A percentile compares a stretch with the other conserved stretches of the same genome.
These are phyloP conservation scores for Chanos chanos DNA, from an alignment of 2,797 vertebrate genomes.

Conservation along the genomic window DNA sequence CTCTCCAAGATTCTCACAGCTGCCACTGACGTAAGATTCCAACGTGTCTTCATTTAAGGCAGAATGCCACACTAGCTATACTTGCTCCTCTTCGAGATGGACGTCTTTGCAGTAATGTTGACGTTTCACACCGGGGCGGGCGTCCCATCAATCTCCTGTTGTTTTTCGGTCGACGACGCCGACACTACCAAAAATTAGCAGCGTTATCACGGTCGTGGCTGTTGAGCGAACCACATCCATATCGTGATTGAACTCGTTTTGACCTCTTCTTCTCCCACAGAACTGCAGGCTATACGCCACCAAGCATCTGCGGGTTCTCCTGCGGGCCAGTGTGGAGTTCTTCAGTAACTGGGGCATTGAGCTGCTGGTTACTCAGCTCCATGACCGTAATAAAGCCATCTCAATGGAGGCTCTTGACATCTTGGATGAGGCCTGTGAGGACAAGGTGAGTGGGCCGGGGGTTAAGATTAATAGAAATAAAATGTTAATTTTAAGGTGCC, in stretches of 20 bases:
- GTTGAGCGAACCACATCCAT: no score
- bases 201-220: no score
- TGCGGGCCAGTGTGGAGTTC: slow-evolving; percentile 95
- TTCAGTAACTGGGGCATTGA: slow-evolving; percentile 99
- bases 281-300: slow-evolving; percentile 91
- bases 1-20: slow-evolving; percentile 97
- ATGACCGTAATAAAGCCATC: slow-evolving; percentile 94
- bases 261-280: slow-evolving; percentile 67
- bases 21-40: slow-evolving; percentile 87
- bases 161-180: no score
- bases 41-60: no score
- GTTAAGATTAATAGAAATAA: not conserved
- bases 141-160: no score
- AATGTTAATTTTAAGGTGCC: not conserved
- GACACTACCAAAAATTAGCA: no score
- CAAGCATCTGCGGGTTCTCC: slow-evolving; percentile 91
- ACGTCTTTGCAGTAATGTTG: not conserved
- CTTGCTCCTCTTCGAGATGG: no score
- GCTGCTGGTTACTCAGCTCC: slow-evolving; percentile 95
- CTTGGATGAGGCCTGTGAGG: slow-evolving; percentile 96
- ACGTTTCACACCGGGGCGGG: no score
- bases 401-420: slow-evolving; percentile 96
- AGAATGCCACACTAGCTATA: no score
- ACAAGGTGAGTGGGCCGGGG: slow-evolving; percentile 77
- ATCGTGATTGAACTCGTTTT: no score